These are phyloP conservation scores for Gobiocypris rarus DNA, from an alignment of 2,113 vertebrate genomes.

Conservation along the genomic window DNA sequence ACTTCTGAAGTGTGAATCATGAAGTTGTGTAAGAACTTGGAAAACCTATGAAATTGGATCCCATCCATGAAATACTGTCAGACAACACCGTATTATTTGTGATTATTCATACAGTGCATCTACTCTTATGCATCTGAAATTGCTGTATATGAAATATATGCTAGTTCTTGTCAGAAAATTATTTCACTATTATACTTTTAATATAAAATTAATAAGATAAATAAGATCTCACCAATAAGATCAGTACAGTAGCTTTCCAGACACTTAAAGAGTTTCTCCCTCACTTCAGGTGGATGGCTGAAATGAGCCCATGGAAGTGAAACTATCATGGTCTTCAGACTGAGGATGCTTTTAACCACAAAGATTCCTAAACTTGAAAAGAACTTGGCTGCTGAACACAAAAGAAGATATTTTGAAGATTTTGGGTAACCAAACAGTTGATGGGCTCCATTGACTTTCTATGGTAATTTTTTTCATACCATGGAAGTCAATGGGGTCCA, in stretches of 20 bases:
- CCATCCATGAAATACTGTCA: neutral
- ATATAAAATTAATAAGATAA: neutral
- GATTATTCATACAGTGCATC: neutral
- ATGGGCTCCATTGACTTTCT: too few relatives aligned
- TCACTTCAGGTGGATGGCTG: neutral
- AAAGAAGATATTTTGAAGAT: too few relatives aligned
- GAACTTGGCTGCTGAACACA: neutral
- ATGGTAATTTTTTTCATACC: too few relatives aligned
- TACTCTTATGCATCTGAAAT: neutral
- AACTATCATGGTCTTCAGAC: neutral
- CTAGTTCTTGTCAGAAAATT: neutral
- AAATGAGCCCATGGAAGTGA: neutral
- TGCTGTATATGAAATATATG: too few relatives aligned
- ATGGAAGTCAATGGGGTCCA: too few relatives aligned
- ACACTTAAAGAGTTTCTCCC: neutral
- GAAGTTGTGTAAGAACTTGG: conserved; percentile 7
- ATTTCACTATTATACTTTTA: neutral
- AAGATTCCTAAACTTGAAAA: neutral
- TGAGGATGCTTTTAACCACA: neutral
- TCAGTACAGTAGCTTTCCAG: neutral
- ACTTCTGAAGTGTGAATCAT: conserved; percentile 43
- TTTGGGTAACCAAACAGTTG: too few relatives aligned
- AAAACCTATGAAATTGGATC: neutral
- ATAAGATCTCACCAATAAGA: neutral
- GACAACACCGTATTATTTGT: neutral